A percentile compares a stretch with the other conserved stretches of the same genome.
phyloP scores from a whole-genome alignment of 1,140 invertebrate genomes.

The Pogonomyrmex californicus region DNA sequence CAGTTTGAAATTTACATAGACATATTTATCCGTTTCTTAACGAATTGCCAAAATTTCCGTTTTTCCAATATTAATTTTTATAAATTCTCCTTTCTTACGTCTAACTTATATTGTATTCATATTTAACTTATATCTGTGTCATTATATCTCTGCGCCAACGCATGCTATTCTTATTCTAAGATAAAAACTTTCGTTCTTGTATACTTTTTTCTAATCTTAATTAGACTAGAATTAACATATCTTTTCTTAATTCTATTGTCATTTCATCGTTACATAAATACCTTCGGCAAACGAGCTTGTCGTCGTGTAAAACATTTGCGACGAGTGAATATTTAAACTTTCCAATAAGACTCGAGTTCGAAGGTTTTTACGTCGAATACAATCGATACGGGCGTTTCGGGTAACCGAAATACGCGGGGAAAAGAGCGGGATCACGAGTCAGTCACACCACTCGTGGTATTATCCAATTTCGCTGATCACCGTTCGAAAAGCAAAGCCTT shows the following conservation, averaged over 20 bases:
- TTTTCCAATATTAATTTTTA: too few species aligned
- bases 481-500: conserved; percentile 19
- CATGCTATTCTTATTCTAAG: neutral
- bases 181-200: too few species aligned
- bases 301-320: neutral
- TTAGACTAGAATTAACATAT: too few species aligned
- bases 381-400: conserved; percentile 25
- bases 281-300: neutral
- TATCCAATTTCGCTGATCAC: conserved; percentile 70
- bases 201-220: too few species aligned
- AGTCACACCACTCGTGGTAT: conserved; percentile 21
- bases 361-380: neutral
- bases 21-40: too few species aligned
- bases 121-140: neutral
- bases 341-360: neutral
- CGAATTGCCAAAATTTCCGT: too few species aligned
- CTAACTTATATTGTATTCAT: too few species aligned
- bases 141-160: neutral
- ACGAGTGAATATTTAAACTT: conserved; percentile 14
- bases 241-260: too few species aligned
- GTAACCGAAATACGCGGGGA: neutral
- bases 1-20: neutral
- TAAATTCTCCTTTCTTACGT: too few species aligned
- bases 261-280: neutral
- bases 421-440: neutral